A percentile compares a stretch with the other conserved stretches of the same genome.
These are phyloP conservation scores for Bubo blakistoni DNA, from an alignment of 2,113 vertebrate genomes.

Conservation along the genomic window DNA sequence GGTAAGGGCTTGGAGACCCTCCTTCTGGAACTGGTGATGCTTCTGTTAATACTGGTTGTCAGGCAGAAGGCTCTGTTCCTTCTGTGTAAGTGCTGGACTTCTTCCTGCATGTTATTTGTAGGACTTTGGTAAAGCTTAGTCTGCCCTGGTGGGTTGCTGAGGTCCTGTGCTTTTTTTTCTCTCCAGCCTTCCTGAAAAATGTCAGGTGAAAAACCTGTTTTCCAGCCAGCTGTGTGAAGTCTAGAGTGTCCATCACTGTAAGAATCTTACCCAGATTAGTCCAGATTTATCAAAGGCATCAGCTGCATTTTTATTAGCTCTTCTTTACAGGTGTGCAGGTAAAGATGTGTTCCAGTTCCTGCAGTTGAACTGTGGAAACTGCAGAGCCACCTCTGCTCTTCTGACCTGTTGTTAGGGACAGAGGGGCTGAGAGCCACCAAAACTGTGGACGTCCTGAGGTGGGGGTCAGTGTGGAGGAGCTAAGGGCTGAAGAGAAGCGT, in stretches of 20 bases:
- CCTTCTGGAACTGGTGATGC: not conserved
- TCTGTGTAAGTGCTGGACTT: not conserved
- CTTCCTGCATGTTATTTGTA: not conserved
- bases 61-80: not conserved
- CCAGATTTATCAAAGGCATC: not conserved
- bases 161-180: not conserved
- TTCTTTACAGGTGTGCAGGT: not conserved
- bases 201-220: not conserved
- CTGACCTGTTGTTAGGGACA: not conserved
- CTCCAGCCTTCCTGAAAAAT: not conserved
- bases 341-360: not conserved
- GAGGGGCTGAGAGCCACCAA: not conserved
- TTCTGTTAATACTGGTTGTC: not conserved
- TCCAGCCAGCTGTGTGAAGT: not conserved
- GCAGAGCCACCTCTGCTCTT: not conserved
- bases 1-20: conserved; percentile 61
- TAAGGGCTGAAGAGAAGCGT: accelerated
- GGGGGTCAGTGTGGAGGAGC: not conserved
- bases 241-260: not conserved
- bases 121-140: not conserved
- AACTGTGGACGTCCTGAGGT: not conserved
- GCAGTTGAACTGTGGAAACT: not conserved
- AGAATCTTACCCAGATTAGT: not conserved
- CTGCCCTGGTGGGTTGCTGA: not conserved
- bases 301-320: not conserved